A percentile compares a stretch with the other conserved stretches of the same genome.
Conservation (phyloP, 1,140 invertebrate genomes). For the Eueides isabella region DNA sequence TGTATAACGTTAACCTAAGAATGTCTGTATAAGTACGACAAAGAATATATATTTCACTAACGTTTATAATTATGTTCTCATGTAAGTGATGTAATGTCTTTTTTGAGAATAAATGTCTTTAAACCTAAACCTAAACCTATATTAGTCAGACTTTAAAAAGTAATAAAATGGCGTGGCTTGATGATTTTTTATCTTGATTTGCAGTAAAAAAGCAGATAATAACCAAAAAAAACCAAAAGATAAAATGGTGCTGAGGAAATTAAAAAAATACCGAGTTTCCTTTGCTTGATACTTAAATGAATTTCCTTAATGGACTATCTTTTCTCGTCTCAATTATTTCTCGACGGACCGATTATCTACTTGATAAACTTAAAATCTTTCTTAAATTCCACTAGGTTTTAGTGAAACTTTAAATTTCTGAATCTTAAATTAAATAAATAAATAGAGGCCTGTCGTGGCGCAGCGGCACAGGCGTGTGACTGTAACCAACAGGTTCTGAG, state of each 20-base stretch:
- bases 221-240: not conserved
- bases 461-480: too few relatives aligned
- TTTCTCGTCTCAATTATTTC: conserved; percentile 4
- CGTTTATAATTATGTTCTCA: too few relatives aligned
- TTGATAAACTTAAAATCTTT: not conserved
- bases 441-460: not conserved
- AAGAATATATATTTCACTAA: too few relatives aligned
- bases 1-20: too few relatives aligned
- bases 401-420: not conserved
- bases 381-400: not conserved
- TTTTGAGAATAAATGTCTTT: too few relatives aligned
- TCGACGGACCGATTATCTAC: not conserved
- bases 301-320: not conserved
- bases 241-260: not conserved
- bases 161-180: not conserved
- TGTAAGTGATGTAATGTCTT: too few relatives aligned
- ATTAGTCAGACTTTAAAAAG: not conserved
- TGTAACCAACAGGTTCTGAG: too few relatives aligned
- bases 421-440: not conserved
- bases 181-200: not conserved
- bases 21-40: too few relatives aligned
- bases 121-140: too few relatives aligned
- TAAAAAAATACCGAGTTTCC: not conserved
- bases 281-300: conserved; percentile 1
- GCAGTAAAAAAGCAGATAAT: not conserved